These are phyloP conservation scores for Bradypus variegatus DNA, from an alignment of 2,797 vertebrate species.

Conservation along the genomic window DNA sequence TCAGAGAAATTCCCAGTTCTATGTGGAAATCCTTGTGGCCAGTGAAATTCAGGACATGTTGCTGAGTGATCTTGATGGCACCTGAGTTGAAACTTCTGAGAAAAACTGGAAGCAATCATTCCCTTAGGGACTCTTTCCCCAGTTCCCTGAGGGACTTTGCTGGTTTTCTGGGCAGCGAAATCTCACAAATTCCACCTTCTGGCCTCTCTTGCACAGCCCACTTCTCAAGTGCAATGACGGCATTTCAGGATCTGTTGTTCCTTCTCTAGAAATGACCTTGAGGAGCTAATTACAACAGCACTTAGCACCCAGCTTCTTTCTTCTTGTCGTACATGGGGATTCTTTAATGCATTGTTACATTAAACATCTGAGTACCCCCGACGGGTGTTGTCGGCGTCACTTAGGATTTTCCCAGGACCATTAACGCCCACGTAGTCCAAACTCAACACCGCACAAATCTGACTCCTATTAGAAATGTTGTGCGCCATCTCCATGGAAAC, in stretches of 20 bases:
- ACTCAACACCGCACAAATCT: background rate
- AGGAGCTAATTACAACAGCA: fast-evolving
- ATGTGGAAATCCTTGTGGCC: background rate
- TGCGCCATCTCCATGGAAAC: constrained; percentile 50
- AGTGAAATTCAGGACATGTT: fast-evolving
- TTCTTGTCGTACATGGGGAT: fast-evolving
- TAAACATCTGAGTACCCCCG: background rate
- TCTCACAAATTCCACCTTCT: background rate
- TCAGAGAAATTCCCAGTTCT: fast-evolving
- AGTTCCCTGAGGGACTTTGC: background rate
- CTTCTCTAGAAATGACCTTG: background rate
- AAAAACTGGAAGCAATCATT: fast-evolving
- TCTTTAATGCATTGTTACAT: too few relatives aligned
- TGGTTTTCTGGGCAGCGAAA: background rate
- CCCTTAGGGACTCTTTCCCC: fast-evolving
- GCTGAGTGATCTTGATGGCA: fast-evolving
- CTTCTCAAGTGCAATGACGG: fast-evolving
- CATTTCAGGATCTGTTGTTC: fast-evolving
- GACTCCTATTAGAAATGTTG: constrained; percentile 3
- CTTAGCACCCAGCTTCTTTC: background rate
- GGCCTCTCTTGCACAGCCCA: fast-evolving
- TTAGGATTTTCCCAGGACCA: constrained; percentile 10
- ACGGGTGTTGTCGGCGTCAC: background rate
- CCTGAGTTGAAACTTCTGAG: fast-evolving
- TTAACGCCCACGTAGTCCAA: background rate